These are phyloP conservation scores for Gobius niger DNA, from an alignment of 2,113 vertebrate genomes.

Conservation along the genomic window DNA sequence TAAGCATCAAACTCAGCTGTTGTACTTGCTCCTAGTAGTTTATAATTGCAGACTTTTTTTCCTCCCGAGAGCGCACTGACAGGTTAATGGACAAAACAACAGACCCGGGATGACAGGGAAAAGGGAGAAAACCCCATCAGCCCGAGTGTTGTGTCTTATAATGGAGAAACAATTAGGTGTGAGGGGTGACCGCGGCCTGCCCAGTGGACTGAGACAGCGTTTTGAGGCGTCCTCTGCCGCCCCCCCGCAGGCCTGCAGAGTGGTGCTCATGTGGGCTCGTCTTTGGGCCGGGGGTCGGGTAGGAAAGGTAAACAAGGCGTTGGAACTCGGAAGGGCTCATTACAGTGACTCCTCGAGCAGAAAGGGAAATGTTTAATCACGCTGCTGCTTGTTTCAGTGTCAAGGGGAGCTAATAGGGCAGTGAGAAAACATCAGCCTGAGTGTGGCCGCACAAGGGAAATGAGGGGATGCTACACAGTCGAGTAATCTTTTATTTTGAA, in stretches of 20 bases:
- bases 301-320: conserved; percentile 52
- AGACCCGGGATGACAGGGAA: neutral
- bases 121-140: conserved; percentile 16
- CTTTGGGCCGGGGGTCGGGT: conserved; percentile 26
- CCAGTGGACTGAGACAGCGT: conserved; percentile 37
- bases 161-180: conserved; percentile 25
- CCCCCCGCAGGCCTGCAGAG: conserved; percentile 37
- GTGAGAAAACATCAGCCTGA: conserved; percentile 4
- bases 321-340: conserved; percentile 43
- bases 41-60: conserved; percentile 21
- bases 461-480: neutral
- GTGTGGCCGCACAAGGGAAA: neutral
- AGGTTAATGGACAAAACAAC: conserved; percentile 33
- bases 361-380: conserved; percentile 48
- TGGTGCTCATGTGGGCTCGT: conserved; percentile 27
- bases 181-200: neutral
- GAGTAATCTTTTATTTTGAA: neutral
- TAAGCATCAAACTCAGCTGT: conserved; percentile 27
- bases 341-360: conserved; percentile 31
- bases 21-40: conserved; percentile 25
- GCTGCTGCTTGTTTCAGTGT: conserved; percentile 23
- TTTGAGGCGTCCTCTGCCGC: conserved; percentile 40
- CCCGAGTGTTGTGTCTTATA: conserved; percentile 19
- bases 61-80: conserved; percentile 8
- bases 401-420: conserved; percentile 4